Evolutionary conservation across 2,797 vertebrate genomes (phyloP).

Genomic region (Tenualosa thibaudeaui): DNA sequence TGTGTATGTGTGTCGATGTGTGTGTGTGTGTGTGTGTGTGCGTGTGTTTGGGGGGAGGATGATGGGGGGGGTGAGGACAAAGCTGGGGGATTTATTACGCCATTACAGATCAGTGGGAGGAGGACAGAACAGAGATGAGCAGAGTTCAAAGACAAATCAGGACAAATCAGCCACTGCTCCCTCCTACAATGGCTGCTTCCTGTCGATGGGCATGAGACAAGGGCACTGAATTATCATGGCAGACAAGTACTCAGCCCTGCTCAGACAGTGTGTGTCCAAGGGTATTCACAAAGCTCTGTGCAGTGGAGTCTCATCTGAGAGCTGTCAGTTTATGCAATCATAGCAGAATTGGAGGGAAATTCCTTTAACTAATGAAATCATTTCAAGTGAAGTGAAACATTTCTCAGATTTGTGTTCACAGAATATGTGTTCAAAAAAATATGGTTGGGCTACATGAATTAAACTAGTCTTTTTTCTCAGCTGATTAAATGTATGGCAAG

Average conservation of each 20-base stretch:
- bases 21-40: conserved; percentile 21
- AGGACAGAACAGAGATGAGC: conserved; percentile 3
- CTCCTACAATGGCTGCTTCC: not conserved
- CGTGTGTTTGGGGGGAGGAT: not conserved
- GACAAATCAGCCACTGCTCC: conserved; percentile 18
- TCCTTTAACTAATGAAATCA: not conserved
- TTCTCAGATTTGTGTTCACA: not conserved
- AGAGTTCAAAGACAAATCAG: conserved; percentile 25
- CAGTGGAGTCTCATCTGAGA: not conserved
- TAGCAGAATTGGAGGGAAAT: not conserved
- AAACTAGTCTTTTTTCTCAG: not conserved
- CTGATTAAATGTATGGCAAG: not conserved
- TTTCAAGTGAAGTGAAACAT: not conserved
- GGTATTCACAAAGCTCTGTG: not conserved
- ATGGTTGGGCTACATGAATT: not conserved
- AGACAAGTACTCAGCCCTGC: not conserved
- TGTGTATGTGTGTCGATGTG: conserved; percentile 13
- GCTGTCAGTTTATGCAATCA: not conserved
- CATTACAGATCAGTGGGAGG: conserved; percentile 23
- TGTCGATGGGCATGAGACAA: conserved; percentile 21
- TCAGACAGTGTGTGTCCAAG: not conserved
- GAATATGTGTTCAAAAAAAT: not conserved
- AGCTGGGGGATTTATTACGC: conserved; percentile 23
- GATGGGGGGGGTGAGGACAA: not conserved
- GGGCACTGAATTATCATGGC: conserved; percentile 25